Evolutionary conservation across 1,140 invertebrate genomes (phyloP).

Genomic region (Saxidomus purpurata): DNA sequence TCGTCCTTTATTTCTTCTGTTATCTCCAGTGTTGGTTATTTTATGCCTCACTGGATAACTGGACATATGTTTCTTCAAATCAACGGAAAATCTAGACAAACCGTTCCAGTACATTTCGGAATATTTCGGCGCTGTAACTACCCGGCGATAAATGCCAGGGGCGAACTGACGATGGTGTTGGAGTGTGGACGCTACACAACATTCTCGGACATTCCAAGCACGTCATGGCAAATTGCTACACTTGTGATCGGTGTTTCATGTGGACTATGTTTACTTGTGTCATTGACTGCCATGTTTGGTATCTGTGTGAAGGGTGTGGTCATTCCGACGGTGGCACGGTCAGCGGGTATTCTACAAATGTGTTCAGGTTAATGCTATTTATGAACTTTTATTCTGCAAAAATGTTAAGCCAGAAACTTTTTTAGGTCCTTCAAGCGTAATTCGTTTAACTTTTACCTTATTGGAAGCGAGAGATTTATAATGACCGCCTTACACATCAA

Average conservation of each 20-base stretch:
- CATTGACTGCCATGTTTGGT: slow-evolving; percentile 89
- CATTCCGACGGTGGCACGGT: slow-evolving; percentile 88
- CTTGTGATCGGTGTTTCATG: slow-evolving; percentile 89
- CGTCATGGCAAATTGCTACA: slow-evolving; percentile 91
- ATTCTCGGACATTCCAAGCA: slow-evolving; percentile 91
- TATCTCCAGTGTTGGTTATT: slow-evolving; percentile 90
- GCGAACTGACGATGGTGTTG: slow-evolving; percentile 74
- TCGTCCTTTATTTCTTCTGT: slow-evolving; percentile 89
- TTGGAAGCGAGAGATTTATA: no score
- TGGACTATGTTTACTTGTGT: slow-evolving; percentile 89
- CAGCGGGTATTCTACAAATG: slow-evolving; percentile 89
- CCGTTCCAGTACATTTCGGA: slow-evolving; percentile 88
- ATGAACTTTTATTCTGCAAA: no score
- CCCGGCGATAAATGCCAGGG: slow-evolving; percentile 86
- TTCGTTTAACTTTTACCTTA: no score
- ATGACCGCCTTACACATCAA: no score
- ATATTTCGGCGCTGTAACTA: slow-evolving; percentile 91
- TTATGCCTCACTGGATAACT: slow-evolving; percentile 91
- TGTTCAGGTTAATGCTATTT: slow-evolving; percentile 91
- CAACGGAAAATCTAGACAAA: not conserved
- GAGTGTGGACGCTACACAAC: slow-evolving; percentile 91
- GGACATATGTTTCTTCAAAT: slow-evolving; percentile 84
- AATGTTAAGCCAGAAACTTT: no score
- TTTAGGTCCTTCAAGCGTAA: no score
- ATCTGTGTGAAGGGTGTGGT: slow-evolving; percentile 90